A percentile compares a stretch with the other conserved stretches of the same genome.
These are phyloP conservation scores for Stomorhina lunata DNA, from an alignment of 2,888 invertebrate species.

Conservation along the genomic window DNA sequence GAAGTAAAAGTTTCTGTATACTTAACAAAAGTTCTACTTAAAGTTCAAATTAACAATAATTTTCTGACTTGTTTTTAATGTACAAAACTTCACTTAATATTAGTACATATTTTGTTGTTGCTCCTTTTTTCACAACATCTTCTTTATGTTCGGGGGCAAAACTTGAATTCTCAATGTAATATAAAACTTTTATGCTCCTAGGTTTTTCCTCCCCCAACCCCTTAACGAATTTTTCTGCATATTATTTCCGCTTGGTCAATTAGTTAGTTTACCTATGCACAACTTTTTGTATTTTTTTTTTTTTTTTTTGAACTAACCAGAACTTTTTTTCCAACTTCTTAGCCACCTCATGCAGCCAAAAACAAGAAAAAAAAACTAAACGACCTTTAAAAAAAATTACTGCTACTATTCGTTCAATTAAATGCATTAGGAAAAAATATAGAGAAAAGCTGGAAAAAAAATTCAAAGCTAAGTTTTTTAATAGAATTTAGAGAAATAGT, in stretches of 20 bases:
- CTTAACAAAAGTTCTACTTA: background rate
- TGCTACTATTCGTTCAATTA: slow-evolving; percentile 6
- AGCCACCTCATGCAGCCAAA: background rate
- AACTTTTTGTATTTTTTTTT: slow-evolving; percentile 19
- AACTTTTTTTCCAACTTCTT: slow-evolving; percentile 6
- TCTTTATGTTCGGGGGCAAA: too few relatives aligned
- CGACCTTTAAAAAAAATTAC: slow-evolving; percentile 24
- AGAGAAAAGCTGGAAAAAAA: background rate
- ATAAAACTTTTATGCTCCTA: background rate
- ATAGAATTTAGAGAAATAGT: background rate
- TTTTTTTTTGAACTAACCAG: too few relatives aligned
- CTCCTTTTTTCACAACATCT: background rate
- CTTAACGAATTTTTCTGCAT: slow-evolving; percentile 12
- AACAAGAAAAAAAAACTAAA: background rate
- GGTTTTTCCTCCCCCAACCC: too few relatives aligned
- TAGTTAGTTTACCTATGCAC: slow-evolving; percentile 54
- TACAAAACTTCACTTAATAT: background rate
- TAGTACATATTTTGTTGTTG: background rate
- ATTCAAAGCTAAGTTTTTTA: background rate
- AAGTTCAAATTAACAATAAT: background rate
- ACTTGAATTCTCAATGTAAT: background rate
- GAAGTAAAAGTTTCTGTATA: background rate
- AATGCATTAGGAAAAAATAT: background rate
- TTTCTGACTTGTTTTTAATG: background rate
- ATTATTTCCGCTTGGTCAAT: slow-evolving; percentile 66